phyloP scores from a whole-genome alignment of 2,113 vertebrate species.

The Ctenomys sociabilis region DNA sequence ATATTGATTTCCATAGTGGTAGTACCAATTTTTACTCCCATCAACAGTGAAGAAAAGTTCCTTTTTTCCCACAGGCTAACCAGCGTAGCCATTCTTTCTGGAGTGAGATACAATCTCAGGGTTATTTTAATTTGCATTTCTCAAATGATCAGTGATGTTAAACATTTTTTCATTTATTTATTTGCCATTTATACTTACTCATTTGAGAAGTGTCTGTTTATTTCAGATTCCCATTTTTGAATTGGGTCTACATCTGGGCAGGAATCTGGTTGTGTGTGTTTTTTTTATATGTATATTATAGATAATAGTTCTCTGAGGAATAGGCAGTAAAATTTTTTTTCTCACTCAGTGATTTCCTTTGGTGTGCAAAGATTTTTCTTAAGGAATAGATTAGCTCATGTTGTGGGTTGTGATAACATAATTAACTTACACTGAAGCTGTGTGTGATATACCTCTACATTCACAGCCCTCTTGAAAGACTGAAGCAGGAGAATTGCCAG shows the following conservation, averaged over 20 bases:
- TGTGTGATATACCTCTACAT: background rate
- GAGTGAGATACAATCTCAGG: background rate
- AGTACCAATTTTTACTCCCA: background rate
- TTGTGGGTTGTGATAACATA: conserved; percentile 15
- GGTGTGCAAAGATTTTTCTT: conserved; percentile 12
- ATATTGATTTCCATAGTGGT: background rate
- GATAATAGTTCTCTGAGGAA: background rate
- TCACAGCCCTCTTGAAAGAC: background rate
- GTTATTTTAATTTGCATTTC: background rate
- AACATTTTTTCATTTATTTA: background rate
- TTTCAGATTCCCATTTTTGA: background rate
- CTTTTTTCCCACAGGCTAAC: background rate
- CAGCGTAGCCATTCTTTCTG: background rate
- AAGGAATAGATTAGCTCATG: conserved; percentile 22
- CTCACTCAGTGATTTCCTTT: background rate
- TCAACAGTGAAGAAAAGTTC: background rate
- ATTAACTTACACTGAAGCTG: conserved; percentile 39
- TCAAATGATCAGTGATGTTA: background rate
- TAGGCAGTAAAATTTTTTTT: background rate
- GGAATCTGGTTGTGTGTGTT: background rate
- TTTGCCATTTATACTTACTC: background rate
- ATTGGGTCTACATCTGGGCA: background rate
- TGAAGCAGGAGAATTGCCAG: background rate
- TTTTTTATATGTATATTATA: background rate
- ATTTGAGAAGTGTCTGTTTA: background rate